phyloP scores from a whole-genome alignment of 2,113 vertebrate species.

The Erpornis zantholeuca region DNA sequence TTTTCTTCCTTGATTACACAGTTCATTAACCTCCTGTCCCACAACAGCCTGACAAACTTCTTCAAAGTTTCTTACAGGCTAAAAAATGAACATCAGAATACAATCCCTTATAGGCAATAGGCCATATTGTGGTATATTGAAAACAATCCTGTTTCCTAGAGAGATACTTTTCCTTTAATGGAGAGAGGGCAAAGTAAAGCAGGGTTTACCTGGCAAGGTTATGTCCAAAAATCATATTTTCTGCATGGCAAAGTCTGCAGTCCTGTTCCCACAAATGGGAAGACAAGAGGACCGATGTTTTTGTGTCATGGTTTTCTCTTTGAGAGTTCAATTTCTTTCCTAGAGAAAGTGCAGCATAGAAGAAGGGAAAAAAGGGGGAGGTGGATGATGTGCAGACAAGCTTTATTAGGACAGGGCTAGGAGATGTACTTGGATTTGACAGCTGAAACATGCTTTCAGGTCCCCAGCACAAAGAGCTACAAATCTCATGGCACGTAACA shows the following conservation, averaged over 20 bases:
- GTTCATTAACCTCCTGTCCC: not conserved
- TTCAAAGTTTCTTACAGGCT: not conserved
- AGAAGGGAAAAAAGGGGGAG: not conserved
- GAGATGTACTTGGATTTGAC: not conserved
- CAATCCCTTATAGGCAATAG: not conserved
- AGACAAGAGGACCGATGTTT: not conserved
- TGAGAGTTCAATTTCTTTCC: not conserved
- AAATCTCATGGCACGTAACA: not conserved
- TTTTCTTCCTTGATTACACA: not conserved
- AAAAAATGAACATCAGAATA: not conserved
- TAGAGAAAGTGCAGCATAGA: not conserved
- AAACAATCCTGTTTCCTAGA: not conserved
- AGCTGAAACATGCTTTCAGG: not conserved
- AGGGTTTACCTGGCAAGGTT: not conserved
- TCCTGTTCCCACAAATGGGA: not conserved
- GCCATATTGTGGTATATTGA: not conserved
- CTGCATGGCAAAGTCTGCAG: not conserved
- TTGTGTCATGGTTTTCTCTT: not conserved
- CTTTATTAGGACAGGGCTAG: not conserved
- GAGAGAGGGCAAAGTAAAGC: not conserved
- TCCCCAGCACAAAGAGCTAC: not conserved
- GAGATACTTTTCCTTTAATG: not conserved
- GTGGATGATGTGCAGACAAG: not conserved
- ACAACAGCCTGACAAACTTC: not conserved
- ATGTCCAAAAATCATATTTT: not conserved